A percentile compares a stretch with the other conserved stretches of the same genome.
Evolutionary conservation across 2,797 vertebrate species (phyloP).

Genomic region (Triplophysa yarkandensis): DNA sequence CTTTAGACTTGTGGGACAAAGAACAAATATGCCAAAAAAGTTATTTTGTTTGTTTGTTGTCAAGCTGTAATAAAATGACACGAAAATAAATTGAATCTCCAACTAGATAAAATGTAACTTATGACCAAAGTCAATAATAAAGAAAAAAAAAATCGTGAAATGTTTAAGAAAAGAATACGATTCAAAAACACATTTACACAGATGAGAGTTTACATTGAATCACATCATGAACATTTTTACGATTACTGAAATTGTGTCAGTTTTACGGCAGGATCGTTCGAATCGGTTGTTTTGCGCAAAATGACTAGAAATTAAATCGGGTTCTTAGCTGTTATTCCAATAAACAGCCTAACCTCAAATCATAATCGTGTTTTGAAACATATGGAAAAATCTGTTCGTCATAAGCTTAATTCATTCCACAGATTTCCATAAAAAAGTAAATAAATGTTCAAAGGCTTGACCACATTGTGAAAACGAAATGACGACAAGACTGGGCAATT

Average conservation of each 20-base stretch:
- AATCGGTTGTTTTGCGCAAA: constrained; percentile 39
- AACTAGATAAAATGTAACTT: neutral
- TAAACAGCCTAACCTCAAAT: constrained; percentile 31
- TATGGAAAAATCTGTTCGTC: constrained; percentile 29
- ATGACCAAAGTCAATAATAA: neutral
- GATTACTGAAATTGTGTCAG: neutral
- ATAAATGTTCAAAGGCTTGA: constrained; percentile 49
- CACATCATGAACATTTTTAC: constrained; percentile 12
- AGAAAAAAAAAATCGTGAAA: neutral
- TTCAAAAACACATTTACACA: neutral
- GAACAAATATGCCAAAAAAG: neutral
- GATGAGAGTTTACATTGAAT: constrained; percentile 16
- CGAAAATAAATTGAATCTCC: neutral
- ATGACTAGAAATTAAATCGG: constrained; percentile 19
- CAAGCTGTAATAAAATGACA: neutral
- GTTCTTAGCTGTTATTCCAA: constrained; percentile 10
- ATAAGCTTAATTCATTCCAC: constrained; percentile 48
- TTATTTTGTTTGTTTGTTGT: neutral
- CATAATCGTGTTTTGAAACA: constrained; percentile 24
- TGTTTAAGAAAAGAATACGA: neutral
- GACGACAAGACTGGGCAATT: constrained; percentile 42
- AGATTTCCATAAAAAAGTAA: constrained; percentile 36
- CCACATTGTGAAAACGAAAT: constrained; percentile 46
- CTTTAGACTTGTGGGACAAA: constrained; percentile 12
- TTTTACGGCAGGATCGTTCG: constrained; percentile 6